Conservation (phyloP, 2,888 invertebrate species). For the Apeira syringaria region DNA sequence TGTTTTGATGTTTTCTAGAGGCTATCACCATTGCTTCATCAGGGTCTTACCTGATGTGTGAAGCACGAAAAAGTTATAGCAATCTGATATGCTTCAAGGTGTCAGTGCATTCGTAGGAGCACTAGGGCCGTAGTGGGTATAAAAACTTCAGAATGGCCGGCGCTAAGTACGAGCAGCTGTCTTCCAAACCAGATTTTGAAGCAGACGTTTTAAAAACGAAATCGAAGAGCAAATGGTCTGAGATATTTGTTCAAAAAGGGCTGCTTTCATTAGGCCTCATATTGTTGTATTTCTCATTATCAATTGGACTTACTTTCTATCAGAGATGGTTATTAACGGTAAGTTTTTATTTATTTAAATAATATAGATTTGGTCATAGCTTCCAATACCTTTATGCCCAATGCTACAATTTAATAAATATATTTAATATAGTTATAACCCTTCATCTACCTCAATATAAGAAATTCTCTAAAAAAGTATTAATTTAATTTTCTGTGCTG, state of each 20-base stretch:
- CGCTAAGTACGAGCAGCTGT: constrained; percentile 78
- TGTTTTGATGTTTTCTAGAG: too few relatives aligned
- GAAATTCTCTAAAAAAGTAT: too few relatives aligned
- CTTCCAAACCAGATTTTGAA: constrained; percentile 61
- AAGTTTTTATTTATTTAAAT: constrained; percentile 35
- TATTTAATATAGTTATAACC: too few relatives aligned
- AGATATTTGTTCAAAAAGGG: constrained; percentile 67
- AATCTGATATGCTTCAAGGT: constrained; percentile 52
- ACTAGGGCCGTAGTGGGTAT: constrained; percentile 40
- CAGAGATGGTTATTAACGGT: constrained; percentile 96
- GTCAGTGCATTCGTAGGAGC: constrained; percentile 28
- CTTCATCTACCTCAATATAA: too few relatives aligned
- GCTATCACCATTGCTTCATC: too few relatives aligned
- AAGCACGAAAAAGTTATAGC: too few relatives aligned
- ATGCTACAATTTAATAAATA: too few relatives aligned
- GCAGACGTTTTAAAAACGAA: constrained; percentile 66
- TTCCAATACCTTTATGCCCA: too few relatives aligned
- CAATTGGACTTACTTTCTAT: constrained; percentile 98
- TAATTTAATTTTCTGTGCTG: too few relatives aligned
- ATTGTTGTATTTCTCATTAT: constrained; percentile 93
- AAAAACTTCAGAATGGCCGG: constrained; percentile 53
- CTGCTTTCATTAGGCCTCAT: constrained; percentile 84
- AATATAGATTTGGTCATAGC: too few relatives aligned
- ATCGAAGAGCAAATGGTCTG: constrained; percentile 64
- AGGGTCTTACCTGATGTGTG: too few relatives aligned